These are phyloP conservation scores for Spea hammondii DNA, from an alignment of 2,797 vertebrate genomes.

Conservation along the genomic window DNA sequence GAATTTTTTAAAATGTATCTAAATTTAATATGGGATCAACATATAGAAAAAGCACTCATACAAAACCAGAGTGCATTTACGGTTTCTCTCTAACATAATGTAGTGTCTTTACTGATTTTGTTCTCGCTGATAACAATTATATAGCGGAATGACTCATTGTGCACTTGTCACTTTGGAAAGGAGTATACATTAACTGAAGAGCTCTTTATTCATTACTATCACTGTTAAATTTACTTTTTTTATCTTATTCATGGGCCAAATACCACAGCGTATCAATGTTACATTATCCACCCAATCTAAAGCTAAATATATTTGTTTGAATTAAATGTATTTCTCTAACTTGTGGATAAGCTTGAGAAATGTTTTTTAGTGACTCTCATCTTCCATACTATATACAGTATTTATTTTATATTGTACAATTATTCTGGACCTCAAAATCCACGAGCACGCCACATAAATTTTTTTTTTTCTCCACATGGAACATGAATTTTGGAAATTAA, in stretches of 20 bases:
- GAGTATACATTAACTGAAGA: not conserved
- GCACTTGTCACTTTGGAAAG: constrained; percentile 13
- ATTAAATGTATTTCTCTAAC: too few species aligned
- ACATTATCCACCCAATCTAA: too few species aligned
- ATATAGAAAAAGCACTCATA: not conserved
- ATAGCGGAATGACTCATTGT: constrained; percentile 27
- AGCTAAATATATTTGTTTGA: too few species aligned
- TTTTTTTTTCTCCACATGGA: too few species aligned
- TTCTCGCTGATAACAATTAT: constrained; percentile 20
- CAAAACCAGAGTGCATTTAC: not conserved
- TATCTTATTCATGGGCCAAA: not conserved
- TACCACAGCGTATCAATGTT: too few species aligned
- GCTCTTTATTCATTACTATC: constrained; percentile 24
- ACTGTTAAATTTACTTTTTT: constrained; percentile 20
- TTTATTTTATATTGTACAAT: too few species aligned
- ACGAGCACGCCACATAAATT: too few species aligned
- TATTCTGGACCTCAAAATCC: too few species aligned
- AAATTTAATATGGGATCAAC: not conserved
- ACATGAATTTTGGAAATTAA: too few species aligned
- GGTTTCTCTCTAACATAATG: not conserved
- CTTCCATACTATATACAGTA: too few species aligned
- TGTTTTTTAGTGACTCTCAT: too few species aligned
- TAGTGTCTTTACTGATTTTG: not conserved
- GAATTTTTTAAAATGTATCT: not conserved
- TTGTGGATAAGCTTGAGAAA: too few species aligned